A percentile compares a stretch with the other conserved stretches of the same genome.
Conservation (phyloP, 1,140 invertebrate species). For the Pseudomyrmex sp. region DNA sequence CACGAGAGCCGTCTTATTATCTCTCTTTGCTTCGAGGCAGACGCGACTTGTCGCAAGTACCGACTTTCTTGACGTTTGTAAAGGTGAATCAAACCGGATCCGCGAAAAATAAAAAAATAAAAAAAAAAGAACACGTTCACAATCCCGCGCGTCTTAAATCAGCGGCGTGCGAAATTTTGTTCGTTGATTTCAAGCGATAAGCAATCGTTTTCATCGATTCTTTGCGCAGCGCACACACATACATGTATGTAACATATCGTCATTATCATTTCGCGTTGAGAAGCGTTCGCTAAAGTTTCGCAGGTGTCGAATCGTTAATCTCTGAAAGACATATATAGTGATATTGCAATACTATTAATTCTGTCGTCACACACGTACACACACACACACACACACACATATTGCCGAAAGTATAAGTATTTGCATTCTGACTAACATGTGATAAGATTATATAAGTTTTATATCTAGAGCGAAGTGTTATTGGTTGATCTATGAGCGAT, state of each 20-base stretch:
- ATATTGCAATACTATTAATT: constrained; percentile 48
- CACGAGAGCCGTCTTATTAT: constrained; percentile 38
- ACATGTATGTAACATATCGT: not conserved
- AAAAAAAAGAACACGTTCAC: not conserved
- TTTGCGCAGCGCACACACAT: not conserved
- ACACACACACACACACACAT: constrained; percentile 9
- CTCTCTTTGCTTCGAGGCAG: constrained; percentile 1
- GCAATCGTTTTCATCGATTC: not conserved
- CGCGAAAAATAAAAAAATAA: not conserved
- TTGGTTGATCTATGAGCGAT: constrained; percentile 58
- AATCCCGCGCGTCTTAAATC: constrained; percentile 48
- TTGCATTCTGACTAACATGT: constrained; percentile 65
- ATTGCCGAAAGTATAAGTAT: constrained; percentile 35
- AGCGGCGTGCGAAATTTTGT: constrained; percentile 62
- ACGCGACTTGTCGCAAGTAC: constrained; percentile 51
- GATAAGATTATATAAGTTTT: constrained; percentile 70
- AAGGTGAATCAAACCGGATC: constrained; percentile 69
- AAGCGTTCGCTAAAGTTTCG: not conserved
- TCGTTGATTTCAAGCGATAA: constrained; percentile 9
- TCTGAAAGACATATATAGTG: constrained; percentile 3
- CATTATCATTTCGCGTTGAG: not conserved
- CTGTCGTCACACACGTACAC: constrained; percentile 1
- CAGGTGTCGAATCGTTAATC: constrained; percentile 25
- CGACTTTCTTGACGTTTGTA: constrained; percentile 62
- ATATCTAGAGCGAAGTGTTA: constrained; percentile 41